Evolutionary conservation across 2,797 vertebrate genomes (phyloP), one percentile per base, ranked within the genome.

Genomic region (Steatocranus sp.): DNA sequence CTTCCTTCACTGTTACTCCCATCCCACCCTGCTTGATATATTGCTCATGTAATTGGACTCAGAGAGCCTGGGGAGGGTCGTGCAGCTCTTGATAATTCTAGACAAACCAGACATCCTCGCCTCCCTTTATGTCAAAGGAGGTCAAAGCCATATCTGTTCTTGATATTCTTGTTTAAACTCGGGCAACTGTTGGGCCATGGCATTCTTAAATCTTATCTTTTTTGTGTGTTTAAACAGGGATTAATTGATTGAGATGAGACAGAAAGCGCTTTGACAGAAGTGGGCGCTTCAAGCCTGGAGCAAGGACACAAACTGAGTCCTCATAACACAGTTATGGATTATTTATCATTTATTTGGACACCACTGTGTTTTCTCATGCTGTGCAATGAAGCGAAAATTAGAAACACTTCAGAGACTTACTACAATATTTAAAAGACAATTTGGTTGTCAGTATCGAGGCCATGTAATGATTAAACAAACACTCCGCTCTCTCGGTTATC

Each of bases 11-110:
- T 15, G 11, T 83, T 86, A 84, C 84, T 93, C 93, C 87, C 73
- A 84, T 85, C 51, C 34, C 85, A 88, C 80, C 81, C 48, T 83
- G 73, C 49, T 76, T 90, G 91, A 93, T 91, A 43, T 92, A 93
- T 90, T 2, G 53, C 82, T 88, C 86, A 75, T 48, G 58, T 68
- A 86, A 87, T 82, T 87, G 85, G 87, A 89, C 84, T 88, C 68
- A 1, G 51, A 80, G 87, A 88, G 83, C 83, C 81, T 81, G 77
- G 90, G 89, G 85, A 88, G 85, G 81, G 85, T 89, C 88, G 85
- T 88, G 91, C 85, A 90, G 82, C 74, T 82, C 79, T 87, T 92
- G 95, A 96, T 96, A 95, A 92, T 87, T 89, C 88, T 75, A 88
- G 84, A 90, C 89, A 93, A 88, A 61, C 7, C 81, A 90, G 91